A percentile compares a stretch with the other conserved stretches of the same genome.
phyloP scores from a whole-genome alignment of 37 sponge, comb jelly and placozoan species.

The Corticium candelabrum region DNA sequence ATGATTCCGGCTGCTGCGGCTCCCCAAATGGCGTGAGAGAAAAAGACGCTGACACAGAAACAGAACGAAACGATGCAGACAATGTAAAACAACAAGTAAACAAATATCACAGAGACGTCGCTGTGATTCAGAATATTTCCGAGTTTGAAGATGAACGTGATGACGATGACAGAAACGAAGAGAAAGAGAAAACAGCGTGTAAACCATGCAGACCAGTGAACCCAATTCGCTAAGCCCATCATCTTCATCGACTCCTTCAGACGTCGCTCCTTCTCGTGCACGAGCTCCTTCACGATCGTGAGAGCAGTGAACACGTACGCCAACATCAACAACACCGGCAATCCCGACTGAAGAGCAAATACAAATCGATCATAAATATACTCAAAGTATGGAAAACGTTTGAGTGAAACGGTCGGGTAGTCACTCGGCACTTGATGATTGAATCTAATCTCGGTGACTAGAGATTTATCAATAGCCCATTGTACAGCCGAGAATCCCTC shows the following conservation, averaged over 20 bases:
- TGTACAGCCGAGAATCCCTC: neutral
- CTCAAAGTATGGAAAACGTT: conserved; percentile 76
- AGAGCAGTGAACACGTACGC: conserved; percentile 76
- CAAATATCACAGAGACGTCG: conserved; percentile 14
- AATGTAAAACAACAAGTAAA: conserved; percentile 16
- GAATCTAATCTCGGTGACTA: neutral
- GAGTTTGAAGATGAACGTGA: conserved; percentile 57
- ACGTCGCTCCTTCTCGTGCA: conserved; percentile 28
- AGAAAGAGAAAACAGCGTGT: conserved; percentile 74
- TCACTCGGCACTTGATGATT: too few species aligned
- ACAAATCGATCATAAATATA: conserved; percentile 58
- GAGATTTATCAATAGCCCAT: neutral
- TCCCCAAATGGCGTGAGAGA: neutral
- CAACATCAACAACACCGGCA: conserved; percentile 74
- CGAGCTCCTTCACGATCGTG: conserved; percentile 10
- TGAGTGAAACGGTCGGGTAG: conserved; percentile 5
- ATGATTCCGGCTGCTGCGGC: conserved; percentile 5
- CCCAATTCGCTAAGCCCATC: conserved; percentile 83
- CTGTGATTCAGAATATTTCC: conserved; percentile 15
- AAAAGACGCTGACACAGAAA: conserved; percentile 7
- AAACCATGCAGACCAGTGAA: conserved; percentile 78
- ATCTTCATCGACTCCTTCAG: conserved; percentile 89
- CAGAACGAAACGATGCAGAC: conserved; percentile 20
- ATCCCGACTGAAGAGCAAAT: conserved; percentile 10
- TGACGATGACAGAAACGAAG: conserved; percentile 44